A percentile compares a stretch with the other conserved stretches of the same genome.
Evolutionary conservation across 1,140 invertebrate species (phyloP).

Genomic region (Pissodes strobi): DNA sequence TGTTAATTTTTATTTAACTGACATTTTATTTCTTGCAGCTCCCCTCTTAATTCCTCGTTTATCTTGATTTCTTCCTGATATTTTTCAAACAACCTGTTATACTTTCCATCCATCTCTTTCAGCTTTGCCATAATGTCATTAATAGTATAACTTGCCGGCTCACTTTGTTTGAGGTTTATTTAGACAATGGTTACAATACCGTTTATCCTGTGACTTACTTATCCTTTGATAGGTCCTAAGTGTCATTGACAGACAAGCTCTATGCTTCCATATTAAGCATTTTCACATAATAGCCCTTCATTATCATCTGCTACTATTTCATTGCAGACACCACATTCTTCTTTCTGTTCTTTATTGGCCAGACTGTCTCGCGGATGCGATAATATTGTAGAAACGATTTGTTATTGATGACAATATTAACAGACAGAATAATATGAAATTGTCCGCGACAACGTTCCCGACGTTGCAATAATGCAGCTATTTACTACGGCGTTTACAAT

Average conservation of each 20-base stretch:
- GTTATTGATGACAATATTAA: too few species aligned
- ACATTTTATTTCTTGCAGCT: not conserved
- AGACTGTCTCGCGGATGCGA: too few species aligned
- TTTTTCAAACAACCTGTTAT: not conserved
- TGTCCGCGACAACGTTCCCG: too few species aligned
- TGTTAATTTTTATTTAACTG: not conserved
- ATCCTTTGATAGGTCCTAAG: not conserved
- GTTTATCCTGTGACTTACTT: not conserved
- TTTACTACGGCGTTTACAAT: too few species aligned
- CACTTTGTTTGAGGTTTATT: not conserved
- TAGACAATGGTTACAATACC: not conserved
- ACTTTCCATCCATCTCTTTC: not conserved
- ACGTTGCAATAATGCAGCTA: too few species aligned
- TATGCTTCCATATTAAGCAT: conserved; percentile 3
- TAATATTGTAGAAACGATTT: too few species aligned
- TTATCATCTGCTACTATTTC: too few species aligned
- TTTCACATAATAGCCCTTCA: too few species aligned
- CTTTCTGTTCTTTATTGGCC: too few species aligned
- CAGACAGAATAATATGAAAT: too few species aligned
- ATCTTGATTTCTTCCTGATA: not conserved
- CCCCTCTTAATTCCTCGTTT: not conserved
- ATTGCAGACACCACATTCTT: too few species aligned
- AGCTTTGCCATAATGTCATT: not conserved
- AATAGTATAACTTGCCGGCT: not conserved
- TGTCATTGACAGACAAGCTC: not conserved